These are phyloP conservation scores for Phaetusa simplex DNA, from an alignment of 2,113 vertebrate species.

Conservation along the genomic window DNA sequence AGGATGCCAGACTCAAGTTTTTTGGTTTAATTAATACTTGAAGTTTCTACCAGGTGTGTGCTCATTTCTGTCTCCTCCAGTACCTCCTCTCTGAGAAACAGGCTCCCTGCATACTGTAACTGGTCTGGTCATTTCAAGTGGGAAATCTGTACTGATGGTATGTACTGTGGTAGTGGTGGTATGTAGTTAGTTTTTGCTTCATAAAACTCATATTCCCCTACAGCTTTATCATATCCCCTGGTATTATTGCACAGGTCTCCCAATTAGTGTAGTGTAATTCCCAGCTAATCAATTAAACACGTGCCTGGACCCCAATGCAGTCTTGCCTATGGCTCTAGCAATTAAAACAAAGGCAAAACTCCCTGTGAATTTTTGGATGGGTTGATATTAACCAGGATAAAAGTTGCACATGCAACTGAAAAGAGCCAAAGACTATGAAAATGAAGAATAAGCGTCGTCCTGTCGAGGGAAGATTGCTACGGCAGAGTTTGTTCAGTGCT, in stretches of 20 bases:
- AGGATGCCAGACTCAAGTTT: background rate
- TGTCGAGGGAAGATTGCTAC: background rate
- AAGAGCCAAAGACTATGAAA: background rate
- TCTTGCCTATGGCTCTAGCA: background rate
- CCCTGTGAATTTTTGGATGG: background rate
- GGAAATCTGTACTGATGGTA: background rate
- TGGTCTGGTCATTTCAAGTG: background rate
- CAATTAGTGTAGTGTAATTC: background rate
- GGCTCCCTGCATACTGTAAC: background rate
- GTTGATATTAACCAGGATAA: background rate
- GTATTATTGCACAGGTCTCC: background rate
- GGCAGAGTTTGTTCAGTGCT: background rate
- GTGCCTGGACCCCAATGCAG: background rate
- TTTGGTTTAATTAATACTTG: background rate
- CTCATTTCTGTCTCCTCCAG: background rate
- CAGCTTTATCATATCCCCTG: background rate
- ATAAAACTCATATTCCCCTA: background rate
- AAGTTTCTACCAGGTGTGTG: background rate
- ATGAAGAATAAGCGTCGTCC: fast-evolving
- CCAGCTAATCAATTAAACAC: background rate
- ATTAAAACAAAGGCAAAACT: background rate
- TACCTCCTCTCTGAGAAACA: background rate
- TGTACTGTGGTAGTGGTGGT: background rate
- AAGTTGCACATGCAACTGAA: background rate
- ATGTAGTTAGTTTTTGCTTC: background rate